These are phyloP conservation scores for Oscheius onirici DNA, from an alignment of 2,888 invertebrate species.

Conservation along the genomic window DNA sequence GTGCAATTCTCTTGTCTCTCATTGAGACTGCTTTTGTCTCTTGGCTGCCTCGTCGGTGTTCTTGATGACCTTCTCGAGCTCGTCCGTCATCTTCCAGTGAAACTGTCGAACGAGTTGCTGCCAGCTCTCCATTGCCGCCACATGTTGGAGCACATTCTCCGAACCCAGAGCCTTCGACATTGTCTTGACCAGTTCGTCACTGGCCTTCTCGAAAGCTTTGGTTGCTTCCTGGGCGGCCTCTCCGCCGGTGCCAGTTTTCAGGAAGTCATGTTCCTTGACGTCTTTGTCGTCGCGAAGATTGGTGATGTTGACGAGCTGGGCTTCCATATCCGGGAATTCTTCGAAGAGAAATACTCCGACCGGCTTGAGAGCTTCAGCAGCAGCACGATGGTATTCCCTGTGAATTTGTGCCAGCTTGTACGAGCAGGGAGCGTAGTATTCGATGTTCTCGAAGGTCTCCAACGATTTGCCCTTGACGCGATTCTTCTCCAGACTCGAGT, in stretches of 20 bases:
- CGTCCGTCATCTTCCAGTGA: not conserved
- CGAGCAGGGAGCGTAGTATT: not conserved
- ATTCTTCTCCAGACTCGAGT: not conserved
- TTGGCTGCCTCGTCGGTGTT: too few species aligned
- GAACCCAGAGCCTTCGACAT: not conserved
- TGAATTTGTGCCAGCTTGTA: not conserved
- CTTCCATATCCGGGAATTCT: constrained; percentile 5
- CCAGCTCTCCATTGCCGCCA: not conserved
- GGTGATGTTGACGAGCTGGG: not conserved
- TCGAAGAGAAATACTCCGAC: not conserved
- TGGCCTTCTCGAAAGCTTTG: not conserved
- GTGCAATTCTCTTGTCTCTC: too few species aligned
- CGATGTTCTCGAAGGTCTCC: not conserved
- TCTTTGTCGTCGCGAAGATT: not conserved
- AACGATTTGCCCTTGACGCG: not conserved
- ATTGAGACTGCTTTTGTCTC: too few species aligned
- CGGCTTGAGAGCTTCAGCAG: not conserved
- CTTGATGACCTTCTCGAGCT: not conserved
- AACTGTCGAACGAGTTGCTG: not conserved
- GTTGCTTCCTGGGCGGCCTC: not conserved
- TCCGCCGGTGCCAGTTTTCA: not conserved
- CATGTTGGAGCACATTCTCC: not conserved
- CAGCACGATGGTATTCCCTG: not conserved
- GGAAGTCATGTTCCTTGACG: not conserved
- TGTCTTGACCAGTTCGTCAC: not conserved